Percentiles rank a stretch among this genome's conserved stretches.
Conservation (phyloP, 2,797 vertebrate genomes). For the Labeo calbasu region DNA sequence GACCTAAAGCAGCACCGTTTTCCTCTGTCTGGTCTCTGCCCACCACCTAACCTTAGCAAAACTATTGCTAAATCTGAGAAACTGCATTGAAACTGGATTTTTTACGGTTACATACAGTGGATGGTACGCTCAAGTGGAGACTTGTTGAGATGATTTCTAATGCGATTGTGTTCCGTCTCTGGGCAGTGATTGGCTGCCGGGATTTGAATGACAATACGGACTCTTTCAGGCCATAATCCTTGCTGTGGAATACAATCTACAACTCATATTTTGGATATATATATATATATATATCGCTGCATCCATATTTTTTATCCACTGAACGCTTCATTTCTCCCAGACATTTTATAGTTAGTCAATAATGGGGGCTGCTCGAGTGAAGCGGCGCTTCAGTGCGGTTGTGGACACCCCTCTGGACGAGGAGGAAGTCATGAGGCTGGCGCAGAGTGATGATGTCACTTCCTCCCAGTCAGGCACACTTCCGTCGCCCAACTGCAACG, state of each 20-base stretch:
- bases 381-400: conserved; percentile 83
- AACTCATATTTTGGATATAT: conserved; percentile 8
- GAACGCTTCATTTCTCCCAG: neutral
- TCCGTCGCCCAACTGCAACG: conserved; percentile 70
- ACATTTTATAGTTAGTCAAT: neutral
- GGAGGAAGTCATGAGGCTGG: conserved; percentile 83
- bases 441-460: conserved; percentile 73
- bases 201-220: conserved; percentile 36
- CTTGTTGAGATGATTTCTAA: conserved; percentile 39
- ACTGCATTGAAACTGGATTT: neutral
- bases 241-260: neutral
- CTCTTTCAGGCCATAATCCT: conserved; percentile 15
- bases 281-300: conserved; percentile 16
- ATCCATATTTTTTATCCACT: neutral
- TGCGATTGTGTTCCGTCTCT: conserved; percentile 31
- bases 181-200: conserved; percentile 40
- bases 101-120: neutral
- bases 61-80: conserved; percentile 18
- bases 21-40: conserved; percentile 21
- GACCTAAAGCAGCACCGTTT: neutral
- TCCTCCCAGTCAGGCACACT: conserved; percentile 68
- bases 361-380: conserved; percentile 84
- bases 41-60: conserved; percentile 12
- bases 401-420: conserved; percentile 81
- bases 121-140: neutral